Conservation (phyloP, 2,113 vertebrate genomes). For the Neolamprologus ventralis region DNA sequence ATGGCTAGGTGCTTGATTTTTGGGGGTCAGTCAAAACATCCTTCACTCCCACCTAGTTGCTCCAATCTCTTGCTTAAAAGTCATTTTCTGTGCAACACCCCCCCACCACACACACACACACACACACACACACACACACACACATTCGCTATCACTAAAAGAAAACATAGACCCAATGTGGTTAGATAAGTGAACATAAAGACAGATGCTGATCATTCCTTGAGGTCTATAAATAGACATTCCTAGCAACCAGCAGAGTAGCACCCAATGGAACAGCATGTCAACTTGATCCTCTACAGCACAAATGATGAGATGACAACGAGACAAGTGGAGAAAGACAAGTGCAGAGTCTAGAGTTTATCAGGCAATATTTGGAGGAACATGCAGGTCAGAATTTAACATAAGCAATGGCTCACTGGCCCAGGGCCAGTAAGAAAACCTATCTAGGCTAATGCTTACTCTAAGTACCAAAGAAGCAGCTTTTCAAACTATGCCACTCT, state of each 20-base stretch:
- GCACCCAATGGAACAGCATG: conserved; percentile 38
- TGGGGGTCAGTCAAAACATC: neutral
- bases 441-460: neutral
- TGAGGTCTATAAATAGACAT: conserved; percentile 51
- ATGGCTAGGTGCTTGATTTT: neutral
- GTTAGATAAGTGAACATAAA: conserved; percentile 49
- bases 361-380: neutral
- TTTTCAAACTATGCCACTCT: neutral
- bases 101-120: neutral
- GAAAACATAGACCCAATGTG: neutral
- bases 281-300: conserved; percentile 27
- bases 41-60: neutral
- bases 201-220: conserved; percentile 36
- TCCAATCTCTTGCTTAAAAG: neutral
- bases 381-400: neutral
- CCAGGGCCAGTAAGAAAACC: neutral
- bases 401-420: neutral
- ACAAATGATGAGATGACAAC: neutral
- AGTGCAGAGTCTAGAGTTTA: neutral
- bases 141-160: neutral
- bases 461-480: neutral
- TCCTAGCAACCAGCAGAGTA: conserved; percentile 34
- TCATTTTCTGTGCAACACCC: neutral
- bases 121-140: neutral
- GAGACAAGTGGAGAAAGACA: neutral